Evolutionary conservation across 2,113 vertebrate genomes (phyloP), one percentile per base, ranked within the genome.

Genomic region (Cinclus cinclus): DNA sequence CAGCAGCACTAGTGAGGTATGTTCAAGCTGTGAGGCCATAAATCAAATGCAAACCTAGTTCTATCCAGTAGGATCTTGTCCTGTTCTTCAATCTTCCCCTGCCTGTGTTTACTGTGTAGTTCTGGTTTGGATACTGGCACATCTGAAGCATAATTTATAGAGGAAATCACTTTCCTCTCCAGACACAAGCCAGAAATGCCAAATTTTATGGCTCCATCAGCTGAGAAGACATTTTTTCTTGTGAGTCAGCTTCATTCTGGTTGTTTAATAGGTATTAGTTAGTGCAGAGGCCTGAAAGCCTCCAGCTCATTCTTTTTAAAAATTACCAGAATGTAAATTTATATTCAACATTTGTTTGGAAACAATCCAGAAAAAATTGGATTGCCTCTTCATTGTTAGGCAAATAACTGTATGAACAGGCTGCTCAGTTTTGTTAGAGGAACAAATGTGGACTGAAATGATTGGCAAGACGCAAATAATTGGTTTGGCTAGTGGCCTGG

Each of bases 391-490:
- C 47, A 62, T 82, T 94, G 62, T 89, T 75, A 87, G 46, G 59
- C 55, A 94, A 88, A 80, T 84, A 94, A 86, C 79, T 88, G 74
- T 63, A 74, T 47, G 35, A 94, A 74, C 5, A 16, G 80, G 60
- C 81, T 64, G 60, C 65, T 84, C 49, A 31, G 28, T 90, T 95
- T 90, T 95, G 68, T 77, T 89, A 52, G 60, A 64, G 37, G 78
- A 92, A 64, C 70, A 94, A 95, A 89, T 41, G 58, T 70, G 63
- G 27, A 78, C 76, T 75, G 71, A 84, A 90, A 74, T 86, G 65
- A 90, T 81, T 93, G 65, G 46, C 85, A 95, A 90, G 87, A 86
- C 83, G 92, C 90, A 96, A 95, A 96, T 91, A 97, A 94, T 94
- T 94, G 89, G n/a, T 95, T 96, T 97, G 96, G 94, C 93, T 55